Percentiles rank a stretch among this genome's conserved stretches.
Evolutionary conservation across 2,888 invertebrate genomes (phyloP).

Genomic region (Phalera bucephala): DNA sequence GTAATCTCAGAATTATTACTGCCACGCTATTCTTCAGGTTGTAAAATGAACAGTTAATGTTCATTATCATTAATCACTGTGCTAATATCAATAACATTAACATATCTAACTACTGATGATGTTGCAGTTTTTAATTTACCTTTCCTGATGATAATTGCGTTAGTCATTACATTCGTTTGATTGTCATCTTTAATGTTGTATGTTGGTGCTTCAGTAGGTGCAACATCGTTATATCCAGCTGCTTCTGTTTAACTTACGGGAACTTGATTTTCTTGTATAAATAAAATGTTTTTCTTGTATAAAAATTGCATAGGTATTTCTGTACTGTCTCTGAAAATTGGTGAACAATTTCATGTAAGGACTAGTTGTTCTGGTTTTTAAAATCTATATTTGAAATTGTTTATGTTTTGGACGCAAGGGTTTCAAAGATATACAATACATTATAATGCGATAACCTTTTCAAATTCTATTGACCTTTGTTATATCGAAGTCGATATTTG

Average conservation of each 20-base stretch:
- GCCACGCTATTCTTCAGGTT: background rate
- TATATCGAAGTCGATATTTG: background rate
- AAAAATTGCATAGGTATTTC: too few relatives aligned
- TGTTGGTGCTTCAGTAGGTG: background rate
- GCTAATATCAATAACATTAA: background rate
- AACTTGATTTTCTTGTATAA: too few relatives aligned
- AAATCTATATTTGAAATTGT: too few relatives aligned
- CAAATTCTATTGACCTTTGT: background rate
- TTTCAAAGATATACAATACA: too few relatives aligned
- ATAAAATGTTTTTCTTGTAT: too few relatives aligned
- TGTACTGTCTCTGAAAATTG: too few relatives aligned
- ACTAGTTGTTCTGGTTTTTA: too few relatives aligned
- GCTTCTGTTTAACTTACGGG: too few relatives aligned
- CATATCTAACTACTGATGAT: background rate
- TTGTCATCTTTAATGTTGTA: background rate
- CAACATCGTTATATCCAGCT: too few relatives aligned
- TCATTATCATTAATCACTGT: background rate
- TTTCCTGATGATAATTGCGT: background rate
- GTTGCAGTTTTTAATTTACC: background rate
- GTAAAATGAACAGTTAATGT: background rate
- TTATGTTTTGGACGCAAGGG: too few relatives aligned
- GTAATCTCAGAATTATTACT: background rate
- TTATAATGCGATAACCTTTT: too few relatives aligned
- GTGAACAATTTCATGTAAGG: too few relatives aligned
- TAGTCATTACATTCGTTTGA: background rate